Evolutionary conservation across 2,888 invertebrate genomes (phyloP), one percentile per base, ranked within the genome.

Genomic region (Nymphalis c-album): DNA sequence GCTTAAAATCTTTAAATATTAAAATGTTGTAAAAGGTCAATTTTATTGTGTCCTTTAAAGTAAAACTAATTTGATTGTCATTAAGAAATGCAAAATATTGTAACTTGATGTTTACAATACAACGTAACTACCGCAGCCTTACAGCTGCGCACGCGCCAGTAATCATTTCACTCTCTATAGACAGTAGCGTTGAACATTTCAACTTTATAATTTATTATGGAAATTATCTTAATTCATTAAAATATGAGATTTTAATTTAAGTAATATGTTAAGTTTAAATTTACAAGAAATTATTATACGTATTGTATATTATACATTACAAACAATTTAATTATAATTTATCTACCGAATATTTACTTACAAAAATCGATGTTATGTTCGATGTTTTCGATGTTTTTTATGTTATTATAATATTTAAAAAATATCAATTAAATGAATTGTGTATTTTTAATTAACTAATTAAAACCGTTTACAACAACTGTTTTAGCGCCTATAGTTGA

Each of bases 81-180:
- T 17, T 31, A 53, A 53, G 16, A 13, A 20, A 22, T 26, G 6
- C 13, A 20, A 8, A 22, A 53, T 20, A 18, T 40, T 53, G 35
- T 55, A 60, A 55, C 22, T 26, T 26, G 20, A 58, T 68, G 67
- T 67, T 67, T 53, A 61, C 63, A 57, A 17, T 51, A 62, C 57
- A 69, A 77, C 71, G 57, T 40, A 76, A 77, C 74, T 77, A 81
- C 78, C 82, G 80, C 78, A 74, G 58, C 68, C 26, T 55, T 60
- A 61, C 22, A 67, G 48, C 53, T 57, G 57, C 57, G 80, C 85
- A 83, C 80, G 85, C 84, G 85, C 67, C 77, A 78, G 66, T 59
- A 68, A 70, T 89, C 90, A 90, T 91, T 91, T 91, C 91, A 91
- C 91, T 91, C 91, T 91, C 91, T 86, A 83, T 84, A 75, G 77